phyloP scores from a whole-genome alignment of 2,113 vertebrate species.

The Hylia prasina region DNA sequence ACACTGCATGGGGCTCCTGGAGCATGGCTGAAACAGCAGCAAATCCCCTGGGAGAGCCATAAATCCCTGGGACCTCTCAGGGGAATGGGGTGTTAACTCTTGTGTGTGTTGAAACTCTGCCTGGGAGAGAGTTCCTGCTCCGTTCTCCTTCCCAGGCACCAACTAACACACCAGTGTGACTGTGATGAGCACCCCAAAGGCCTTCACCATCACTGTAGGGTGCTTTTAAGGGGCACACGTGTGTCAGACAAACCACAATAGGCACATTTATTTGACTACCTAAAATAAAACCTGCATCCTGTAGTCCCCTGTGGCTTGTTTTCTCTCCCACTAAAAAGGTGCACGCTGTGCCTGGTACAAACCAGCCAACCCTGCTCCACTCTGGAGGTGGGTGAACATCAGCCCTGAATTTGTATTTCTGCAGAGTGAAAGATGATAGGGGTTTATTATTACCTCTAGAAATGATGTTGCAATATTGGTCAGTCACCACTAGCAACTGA shows the following conservation, averaged over 20 bases:
- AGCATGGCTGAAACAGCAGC: background rate
- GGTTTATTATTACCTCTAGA: background rate
- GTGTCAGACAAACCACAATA: background rate
- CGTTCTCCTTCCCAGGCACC: background rate
- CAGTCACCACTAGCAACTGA: conserved; percentile 39
- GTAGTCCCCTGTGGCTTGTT: background rate
- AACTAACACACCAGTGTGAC: rapidly evolving
- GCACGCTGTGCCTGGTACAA: background rate
- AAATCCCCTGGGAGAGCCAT: background rate
- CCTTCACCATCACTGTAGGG: background rate
- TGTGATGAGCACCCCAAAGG: rapidly evolving
- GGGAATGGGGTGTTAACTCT: background rate
- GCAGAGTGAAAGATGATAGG: background rate
- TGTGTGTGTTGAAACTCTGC: background rate
- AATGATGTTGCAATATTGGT: conserved; percentile 21
- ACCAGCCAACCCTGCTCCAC: background rate
- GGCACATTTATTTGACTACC: background rate
- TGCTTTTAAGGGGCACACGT: background rate
- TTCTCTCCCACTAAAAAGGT: rapidly evolving
- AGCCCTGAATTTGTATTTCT: background rate
- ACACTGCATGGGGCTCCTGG: background rate
- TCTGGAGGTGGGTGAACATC: background rate
- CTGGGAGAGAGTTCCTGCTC: background rate
- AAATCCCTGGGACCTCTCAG: background rate
- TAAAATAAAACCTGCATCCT: background rate